Conservation (phyloP, 64 coral and sea anemone genomes). For the Anthopleura sola region DNA sequence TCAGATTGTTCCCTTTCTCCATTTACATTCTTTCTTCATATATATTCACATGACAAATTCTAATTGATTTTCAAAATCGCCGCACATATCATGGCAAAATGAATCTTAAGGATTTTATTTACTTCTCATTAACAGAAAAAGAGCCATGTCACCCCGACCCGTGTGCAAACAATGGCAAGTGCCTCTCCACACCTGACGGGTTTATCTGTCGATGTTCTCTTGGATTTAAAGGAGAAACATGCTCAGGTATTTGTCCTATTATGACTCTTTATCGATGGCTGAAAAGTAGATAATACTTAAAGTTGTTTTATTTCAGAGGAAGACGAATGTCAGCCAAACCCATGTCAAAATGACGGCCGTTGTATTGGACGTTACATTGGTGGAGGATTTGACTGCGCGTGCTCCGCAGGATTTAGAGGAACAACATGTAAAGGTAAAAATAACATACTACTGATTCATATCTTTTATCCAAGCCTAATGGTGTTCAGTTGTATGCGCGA, state of each 20-base stretch:
- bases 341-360: slow-evolving; percentile 89
- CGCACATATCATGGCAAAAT: no score
- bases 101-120: no score
- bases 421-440: slow-evolving; percentile 72
- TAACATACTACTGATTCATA: no score
- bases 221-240: slow-evolving; percentile 81
- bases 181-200: slow-evolving; percentile 68
- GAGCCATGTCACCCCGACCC: slow-evolving; percentile 83
- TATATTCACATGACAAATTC: no score
- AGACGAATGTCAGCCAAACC: slow-evolving; percentile 90
- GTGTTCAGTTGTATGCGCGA: no score
- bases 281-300: background rate
- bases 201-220: slow-evolving; percentile 77
- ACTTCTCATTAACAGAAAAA: slow-evolving; percentile 37
- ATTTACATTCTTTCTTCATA: no score
- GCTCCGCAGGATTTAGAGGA: slow-evolving; percentile 69
- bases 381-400: slow-evolving; percentile 85
- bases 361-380: slow-evolving; percentile 60
- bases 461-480: no score
- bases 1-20: no score
- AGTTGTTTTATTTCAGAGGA: slow-evolving; percentile 38
- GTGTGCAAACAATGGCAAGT: slow-evolving; percentile 74
- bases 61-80: no score
- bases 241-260: slow-evolving; percentile 35
- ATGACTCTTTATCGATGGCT: background rate